A percentile compares a stretch with the other conserved stretches of the same genome.
These are phyloP conservation scores for Apostichopus parvimensis DNA, from an alignment of 35 echinoderm and acorn worm species.

Conservation along the genomic window DNA sequence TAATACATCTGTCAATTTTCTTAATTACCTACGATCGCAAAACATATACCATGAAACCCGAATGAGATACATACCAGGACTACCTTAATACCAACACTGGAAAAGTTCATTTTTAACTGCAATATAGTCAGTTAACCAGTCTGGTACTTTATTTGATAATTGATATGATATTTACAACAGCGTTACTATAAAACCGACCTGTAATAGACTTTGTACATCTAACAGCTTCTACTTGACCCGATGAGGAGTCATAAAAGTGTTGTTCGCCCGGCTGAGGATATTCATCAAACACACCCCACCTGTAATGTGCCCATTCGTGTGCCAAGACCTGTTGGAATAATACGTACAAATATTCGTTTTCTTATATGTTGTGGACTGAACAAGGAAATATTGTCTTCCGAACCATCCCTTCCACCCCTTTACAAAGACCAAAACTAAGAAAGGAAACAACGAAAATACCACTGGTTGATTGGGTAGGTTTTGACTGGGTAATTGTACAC, in stretches of 20 bases:
- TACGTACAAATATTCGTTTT: background rate
- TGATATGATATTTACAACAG: background rate
- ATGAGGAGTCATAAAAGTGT: constrained; percentile 57
- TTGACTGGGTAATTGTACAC: no score
- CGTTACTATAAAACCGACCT: constrained; percentile 38
- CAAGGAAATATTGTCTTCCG: no score
- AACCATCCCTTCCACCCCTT: no score
- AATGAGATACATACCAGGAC: background rate
- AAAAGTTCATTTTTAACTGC: background rate
- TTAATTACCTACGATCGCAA: no score
- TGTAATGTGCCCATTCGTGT: constrained; percentile 85
- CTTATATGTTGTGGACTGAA: background rate
- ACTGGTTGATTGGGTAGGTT: no score
- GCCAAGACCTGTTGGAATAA: constrained; percentile 36
- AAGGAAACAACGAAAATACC: no score
- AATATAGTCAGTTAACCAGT: background rate
- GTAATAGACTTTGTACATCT: constrained; percentile 59
- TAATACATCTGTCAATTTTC: no score
- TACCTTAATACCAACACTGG: background rate
- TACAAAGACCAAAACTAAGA: no score
- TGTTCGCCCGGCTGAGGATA: constrained; percentile 31
- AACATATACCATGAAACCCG: no score
- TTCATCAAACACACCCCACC: constrained; percentile 86
- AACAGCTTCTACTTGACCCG: constrained; percentile 65
- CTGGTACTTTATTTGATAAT: background rate